Evolutionary conservation across 2,888 invertebrate species (phyloP).

Genomic region (Microplitis manilae): DNA sequence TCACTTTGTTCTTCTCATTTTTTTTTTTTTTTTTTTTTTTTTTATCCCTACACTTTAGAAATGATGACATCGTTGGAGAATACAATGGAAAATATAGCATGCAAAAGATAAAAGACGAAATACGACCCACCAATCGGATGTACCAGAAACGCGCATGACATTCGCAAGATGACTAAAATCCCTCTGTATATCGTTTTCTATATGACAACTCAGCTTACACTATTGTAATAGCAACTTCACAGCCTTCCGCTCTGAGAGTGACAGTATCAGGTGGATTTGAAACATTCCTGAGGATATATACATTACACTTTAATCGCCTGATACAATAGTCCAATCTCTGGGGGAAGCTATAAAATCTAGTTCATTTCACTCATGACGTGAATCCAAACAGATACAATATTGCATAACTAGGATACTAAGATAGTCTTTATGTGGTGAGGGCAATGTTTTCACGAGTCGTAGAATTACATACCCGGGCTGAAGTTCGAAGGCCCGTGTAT

Average conservation of each 20-base stretch:
- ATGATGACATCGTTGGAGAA: conserved; percentile 37
- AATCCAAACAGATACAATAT: background rate
- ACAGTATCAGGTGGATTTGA: conserved; percentile 42
- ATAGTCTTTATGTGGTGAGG: no score
- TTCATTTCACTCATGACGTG: background rate
- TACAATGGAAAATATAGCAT: background rate
- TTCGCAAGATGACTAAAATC: conserved; percentile 41
- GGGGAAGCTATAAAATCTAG: background rate
- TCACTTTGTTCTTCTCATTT: background rate
- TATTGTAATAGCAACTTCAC: conserved; percentile 14
- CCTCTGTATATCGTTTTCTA: conserved; percentile 36
- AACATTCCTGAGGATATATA: conserved; percentile 41
- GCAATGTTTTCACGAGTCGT: no score
- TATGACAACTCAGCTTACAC: conserved; percentile 24
- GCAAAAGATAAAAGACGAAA: conserved; percentile 27
- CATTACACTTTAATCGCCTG: conserved; percentile 47
- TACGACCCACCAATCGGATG: conserved; percentile 46
- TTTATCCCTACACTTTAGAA: background rate
- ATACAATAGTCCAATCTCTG: background rate
- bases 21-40: conserved; percentile 1
- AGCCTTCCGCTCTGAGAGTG: conserved; percentile 24
- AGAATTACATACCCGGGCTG: no score
- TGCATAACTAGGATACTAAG: no score
- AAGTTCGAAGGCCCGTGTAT: no score
- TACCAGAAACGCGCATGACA: conserved; percentile 41